Percentiles rank a stretch among this genome's conserved stretches.
These are phyloP conservation scores for Antechinus stuartii DNA, from an alignment of 2,113 vertebrate species.

Conservation along the genomic window DNA sequence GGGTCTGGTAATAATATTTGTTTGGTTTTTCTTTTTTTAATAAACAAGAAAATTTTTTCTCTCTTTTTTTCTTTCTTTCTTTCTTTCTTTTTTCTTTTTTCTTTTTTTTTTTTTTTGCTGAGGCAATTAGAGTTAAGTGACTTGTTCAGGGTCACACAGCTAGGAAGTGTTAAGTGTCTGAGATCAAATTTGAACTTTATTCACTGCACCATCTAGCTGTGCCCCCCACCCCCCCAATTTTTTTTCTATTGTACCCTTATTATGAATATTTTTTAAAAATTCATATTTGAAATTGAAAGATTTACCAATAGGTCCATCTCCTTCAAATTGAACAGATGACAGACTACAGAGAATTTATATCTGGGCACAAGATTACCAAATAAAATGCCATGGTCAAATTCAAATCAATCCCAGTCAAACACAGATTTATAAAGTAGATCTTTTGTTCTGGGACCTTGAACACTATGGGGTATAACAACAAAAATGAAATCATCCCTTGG, in stretches of 20 bases:
- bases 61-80: no score
- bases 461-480: background rate
- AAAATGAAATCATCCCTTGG: background rate
- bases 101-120: no score
- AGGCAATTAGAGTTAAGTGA: no score
- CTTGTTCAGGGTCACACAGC: no score
- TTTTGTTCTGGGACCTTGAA: background rate
- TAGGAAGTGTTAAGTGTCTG: no score
- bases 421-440: background rate
- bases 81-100: no score
- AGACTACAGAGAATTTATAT: background rate
- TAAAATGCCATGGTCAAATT: background rate
- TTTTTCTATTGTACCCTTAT: background rate
- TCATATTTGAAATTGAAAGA: conserved; percentile 15
- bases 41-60: background rate
- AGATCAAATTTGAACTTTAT: no score
- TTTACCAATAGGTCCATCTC: background rate
- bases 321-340: background rate
- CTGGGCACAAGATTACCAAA: background rate
- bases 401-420: background rate
- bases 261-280: conserved; percentile 1
- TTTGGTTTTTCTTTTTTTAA: background rate
- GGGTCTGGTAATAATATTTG: background rate
- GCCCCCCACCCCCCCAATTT: background rate
- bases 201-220: no score